Evolutionary conservation across 2,797 vertebrate genomes (phyloP).

Genomic region (Rachycentron canadum): DNA sequence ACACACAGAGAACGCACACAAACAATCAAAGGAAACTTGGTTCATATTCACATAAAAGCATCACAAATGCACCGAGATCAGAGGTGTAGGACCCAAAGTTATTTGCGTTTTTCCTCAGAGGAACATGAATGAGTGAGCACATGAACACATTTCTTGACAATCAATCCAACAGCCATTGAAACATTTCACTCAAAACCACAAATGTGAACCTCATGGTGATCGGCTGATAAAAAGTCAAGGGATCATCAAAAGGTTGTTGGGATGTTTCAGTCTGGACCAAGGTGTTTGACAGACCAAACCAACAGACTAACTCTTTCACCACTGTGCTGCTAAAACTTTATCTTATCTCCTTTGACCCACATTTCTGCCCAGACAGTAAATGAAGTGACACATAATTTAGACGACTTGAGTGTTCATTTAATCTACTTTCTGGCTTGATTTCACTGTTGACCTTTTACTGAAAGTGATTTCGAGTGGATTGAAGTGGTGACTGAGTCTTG

Average conservation of each 20-base stretch:
- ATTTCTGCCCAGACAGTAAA: neutral
- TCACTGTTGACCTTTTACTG: constrained; percentile 5
- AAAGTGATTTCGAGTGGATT: neutral
- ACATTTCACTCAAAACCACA: neutral
- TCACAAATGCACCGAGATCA: neutral
- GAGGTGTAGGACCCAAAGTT: neutral
- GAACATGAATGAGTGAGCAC: neutral
- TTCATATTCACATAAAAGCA: constrained; percentile 12
- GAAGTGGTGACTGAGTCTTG: neutral
- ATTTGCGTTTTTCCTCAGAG: neutral
- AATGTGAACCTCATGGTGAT: neutral
- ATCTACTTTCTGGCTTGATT: neutral
- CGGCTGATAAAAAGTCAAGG: neutral
- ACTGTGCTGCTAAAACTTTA: neutral
- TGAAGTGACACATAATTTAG: constrained; percentile 2
- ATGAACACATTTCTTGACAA: neutral
- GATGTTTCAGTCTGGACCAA: neutral
- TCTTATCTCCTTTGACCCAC: neutral
- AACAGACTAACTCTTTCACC: neutral
- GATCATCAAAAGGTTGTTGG: neutral
- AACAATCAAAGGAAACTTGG: constrained; percentile 36
- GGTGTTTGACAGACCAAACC: neutral
- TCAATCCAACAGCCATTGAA: neutral
- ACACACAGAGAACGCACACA: constrained; percentile 33
- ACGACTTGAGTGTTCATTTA: neutral